Evolutionary conservation across 2,888 invertebrate genomes (phyloP).

Genomic region (Crocallis elinguaria): DNA sequence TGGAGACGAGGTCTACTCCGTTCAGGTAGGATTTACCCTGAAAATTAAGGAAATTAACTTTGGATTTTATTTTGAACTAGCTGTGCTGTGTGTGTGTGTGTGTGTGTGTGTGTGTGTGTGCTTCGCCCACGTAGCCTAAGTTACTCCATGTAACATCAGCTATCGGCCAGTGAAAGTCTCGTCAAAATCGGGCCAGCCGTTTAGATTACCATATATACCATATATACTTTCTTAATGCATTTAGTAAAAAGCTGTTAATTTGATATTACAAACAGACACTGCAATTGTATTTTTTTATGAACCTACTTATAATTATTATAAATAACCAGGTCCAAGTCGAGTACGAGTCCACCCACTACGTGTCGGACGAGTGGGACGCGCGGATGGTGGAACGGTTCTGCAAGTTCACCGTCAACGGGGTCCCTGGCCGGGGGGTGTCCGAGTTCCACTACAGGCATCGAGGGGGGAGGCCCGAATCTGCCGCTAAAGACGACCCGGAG

Average conservation of each 20-base stretch:
- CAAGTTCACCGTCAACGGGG: constrained; percentile 84
- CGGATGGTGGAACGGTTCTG: constrained; percentile 87
- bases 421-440: constrained; percentile 88
- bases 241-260: too few species aligned
- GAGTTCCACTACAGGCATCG: constrained; percentile 89
- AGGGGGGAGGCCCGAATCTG: constrained; percentile 80
- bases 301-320: background rate
- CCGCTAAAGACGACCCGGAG: constrained; percentile 76
- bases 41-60: too few species aligned
- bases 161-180: too few species aligned
- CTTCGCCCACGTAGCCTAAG: too few species aligned
- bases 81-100: too few species aligned
- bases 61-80: too few species aligned
- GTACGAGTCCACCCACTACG: constrained; percentile 86
- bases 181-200: too few species aligned
- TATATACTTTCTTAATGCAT: too few species aligned
- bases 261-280: too few species aligned
- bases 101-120: too few species aligned
- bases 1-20: constrained; percentile 80
- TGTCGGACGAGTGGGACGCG: constrained; percentile 88
- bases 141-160: too few species aligned
- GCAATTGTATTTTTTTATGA: too few species aligned
- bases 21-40: constrained; percentile 67
- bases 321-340: constrained; percentile 82
- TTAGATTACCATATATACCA: background rate